Conservation (phyloP, 1,140 invertebrate genomes). For the Lerema accius region DNA sequence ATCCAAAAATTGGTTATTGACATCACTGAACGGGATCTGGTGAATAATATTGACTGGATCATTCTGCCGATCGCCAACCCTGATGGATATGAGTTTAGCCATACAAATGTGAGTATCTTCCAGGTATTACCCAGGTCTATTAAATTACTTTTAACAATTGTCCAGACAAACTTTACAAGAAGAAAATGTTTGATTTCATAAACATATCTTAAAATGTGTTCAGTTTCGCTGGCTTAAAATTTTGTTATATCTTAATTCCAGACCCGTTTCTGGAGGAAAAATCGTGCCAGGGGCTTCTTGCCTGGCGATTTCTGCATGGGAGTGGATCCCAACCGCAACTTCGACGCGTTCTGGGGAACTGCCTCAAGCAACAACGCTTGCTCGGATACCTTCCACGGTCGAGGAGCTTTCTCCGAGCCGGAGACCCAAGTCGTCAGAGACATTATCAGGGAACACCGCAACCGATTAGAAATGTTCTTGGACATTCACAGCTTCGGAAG, state of each 20-base stretch:
- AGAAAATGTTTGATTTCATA: neutral
- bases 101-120: slow-evolving; percentile 53
- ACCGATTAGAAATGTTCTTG: slow-evolving; percentile 82
- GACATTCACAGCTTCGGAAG: slow-evolving; percentile 87
- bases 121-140: neutral
- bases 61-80: slow-evolving; percentile 83
- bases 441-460: slow-evolving; percentile 69
- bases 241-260: slow-evolving; percentile 58
- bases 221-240: too few relatives aligned
- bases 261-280: slow-evolving; percentile 85
- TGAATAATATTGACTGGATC: slow-evolving; percentile 74
- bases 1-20: slow-evolving; percentile 85
- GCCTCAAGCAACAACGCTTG: slow-evolving; percentile 89
- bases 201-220: too few relatives aligned
- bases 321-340: slow-evolving; percentile 87
- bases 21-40: slow-evolving; percentile 76
- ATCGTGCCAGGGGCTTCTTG: slow-evolving; percentile 63
- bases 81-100: slow-evolving; percentile 77
- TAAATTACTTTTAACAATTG: neutral
- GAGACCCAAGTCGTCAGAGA: slow-evolving; percentile 83
- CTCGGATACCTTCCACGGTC: slow-evolving; percentile 86
- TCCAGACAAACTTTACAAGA: too few relatives aligned
- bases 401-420: slow-evolving; percentile 85
- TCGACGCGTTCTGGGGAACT: slow-evolving; percentile 84
- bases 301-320: slow-evolving; percentile 78